Evolutionary conservation across 2,113 vertebrate genomes (phyloP).

Genomic region (Capreolus pygargus): DNA sequence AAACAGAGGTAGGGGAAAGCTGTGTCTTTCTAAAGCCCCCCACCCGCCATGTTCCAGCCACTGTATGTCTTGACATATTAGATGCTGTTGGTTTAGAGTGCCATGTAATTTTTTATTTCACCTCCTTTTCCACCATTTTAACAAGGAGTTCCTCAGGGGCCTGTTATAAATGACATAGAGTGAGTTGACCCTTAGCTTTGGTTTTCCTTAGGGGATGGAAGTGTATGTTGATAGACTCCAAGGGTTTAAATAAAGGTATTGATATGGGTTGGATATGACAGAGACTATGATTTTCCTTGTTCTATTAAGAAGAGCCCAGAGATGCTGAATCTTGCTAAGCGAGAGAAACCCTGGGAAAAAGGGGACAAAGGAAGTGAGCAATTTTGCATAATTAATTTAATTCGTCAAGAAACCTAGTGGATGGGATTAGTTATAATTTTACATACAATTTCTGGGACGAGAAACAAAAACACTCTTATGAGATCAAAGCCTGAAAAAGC

Average conservation of each 20-base stretch:
- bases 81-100: neutral
- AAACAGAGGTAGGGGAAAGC: neutral
- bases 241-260: neutral
- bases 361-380: constrained; percentile 7
- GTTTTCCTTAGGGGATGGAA: neutral
- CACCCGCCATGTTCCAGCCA: neutral
- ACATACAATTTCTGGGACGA: constrained; percentile 43
- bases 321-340: neutral
- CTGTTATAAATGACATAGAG: neutral
- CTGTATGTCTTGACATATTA: neutral
- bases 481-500: constrained; percentile 31
- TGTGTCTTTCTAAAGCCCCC: neutral
- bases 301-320: neutral
- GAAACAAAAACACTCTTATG: constrained; percentile 58
- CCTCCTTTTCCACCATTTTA: neutral
- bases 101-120: neutral
- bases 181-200: neutral
- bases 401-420: constrained; percentile 48
- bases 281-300: neutral
- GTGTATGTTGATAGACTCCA: neutral
- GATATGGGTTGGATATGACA: neutral
- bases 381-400: constrained; percentile 57
- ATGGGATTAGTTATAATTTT: constrained; percentile 53
- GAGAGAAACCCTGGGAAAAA: constrained; percentile 36
- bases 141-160: neutral